Conservation (phyloP, 37 sponge, comb jelly and placozoan genomes). For the Dysidea cf. avara region DNA sequence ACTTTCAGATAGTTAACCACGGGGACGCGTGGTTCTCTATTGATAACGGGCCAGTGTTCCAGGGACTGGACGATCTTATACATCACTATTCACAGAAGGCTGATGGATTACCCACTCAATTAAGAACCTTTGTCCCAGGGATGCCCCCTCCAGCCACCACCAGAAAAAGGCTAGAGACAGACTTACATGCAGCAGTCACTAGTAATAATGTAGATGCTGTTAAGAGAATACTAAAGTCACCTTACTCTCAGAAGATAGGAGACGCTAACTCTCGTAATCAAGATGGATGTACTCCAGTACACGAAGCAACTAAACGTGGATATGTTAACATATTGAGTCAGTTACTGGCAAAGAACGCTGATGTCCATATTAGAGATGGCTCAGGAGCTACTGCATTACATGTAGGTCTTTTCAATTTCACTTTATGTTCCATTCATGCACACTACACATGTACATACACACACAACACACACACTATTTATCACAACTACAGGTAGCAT, state of each 20-base stretch:
- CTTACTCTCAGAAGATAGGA: conserved; percentile 13
- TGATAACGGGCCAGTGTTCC: conserved; percentile 89
- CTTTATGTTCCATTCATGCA: not conserved
- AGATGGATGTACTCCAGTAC: conserved; percentile 76
- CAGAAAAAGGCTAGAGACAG: conserved; percentile 57
- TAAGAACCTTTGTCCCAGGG: conserved; percentile 53
- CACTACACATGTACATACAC: not conserved
- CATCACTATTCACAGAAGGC: conserved; percentile 59
- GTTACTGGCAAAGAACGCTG: conserved; percentile 64
- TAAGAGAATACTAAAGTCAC: conserved; percentile 8
- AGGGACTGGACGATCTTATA: conserved; percentile 81
- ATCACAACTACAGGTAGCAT: conserved; percentile 68
- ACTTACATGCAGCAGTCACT: conserved; percentile 71
- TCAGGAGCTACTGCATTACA: conserved; percentile 82
- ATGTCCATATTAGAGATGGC: conserved; percentile 65
- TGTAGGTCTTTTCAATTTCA: no score
- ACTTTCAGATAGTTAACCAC: conserved; percentile 81
- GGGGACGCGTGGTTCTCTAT: conserved; percentile 86
- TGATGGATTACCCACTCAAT: conserved; percentile 74
- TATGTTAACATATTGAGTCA: conserved; percentile 41
- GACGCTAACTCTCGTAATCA: conserved; percentile 58
- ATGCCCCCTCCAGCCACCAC: conserved; percentile 57
- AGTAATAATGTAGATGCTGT: conserved; percentile 37
- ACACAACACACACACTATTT: no score
- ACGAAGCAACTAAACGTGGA: conserved; percentile 68